Percentiles rank a stretch among this genome's conserved stretches.
Conservation (phyloP, 2,113 vertebrate genomes). For the Microtus ochrogaster region DNA sequence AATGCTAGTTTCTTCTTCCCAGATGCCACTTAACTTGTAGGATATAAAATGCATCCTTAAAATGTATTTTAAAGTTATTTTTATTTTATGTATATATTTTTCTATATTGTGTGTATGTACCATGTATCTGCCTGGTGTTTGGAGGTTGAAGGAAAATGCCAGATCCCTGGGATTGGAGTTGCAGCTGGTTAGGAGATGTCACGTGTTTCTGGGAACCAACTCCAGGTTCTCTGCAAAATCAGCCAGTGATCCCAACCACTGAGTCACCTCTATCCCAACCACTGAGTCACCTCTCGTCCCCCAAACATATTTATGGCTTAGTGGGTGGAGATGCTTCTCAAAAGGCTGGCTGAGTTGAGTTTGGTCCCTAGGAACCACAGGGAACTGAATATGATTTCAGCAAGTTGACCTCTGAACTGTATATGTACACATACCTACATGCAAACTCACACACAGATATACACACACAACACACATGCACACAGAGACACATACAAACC, state of each 20-base stretch:
- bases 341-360: background rate
- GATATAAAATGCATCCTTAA: background rate
- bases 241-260: background rate
- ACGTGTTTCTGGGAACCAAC: background rate
- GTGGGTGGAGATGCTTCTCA: background rate
- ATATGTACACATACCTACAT: background rate
- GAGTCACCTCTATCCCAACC: background rate
- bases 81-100: background rate
- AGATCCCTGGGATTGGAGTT: background rate
- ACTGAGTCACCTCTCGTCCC: background rate
- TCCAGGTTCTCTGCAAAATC: background rate
- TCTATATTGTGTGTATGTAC: background rate
- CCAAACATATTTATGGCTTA: background rate
- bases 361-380: background rate
- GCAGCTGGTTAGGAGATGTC: background rate
- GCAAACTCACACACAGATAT: background rate
- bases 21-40: slow-evolving; percentile 19
- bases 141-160: background rate
- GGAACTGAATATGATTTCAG: background rate
- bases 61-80: background rate
- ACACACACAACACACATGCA: background rate
- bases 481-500: background rate
- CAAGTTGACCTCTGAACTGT: background rate
- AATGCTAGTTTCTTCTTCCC: slow-evolving; percentile 3
- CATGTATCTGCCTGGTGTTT: background rate